phyloP scores from a whole-genome alignment of 2,888 invertebrate species.

The Cryptus viduatorius region DNA sequence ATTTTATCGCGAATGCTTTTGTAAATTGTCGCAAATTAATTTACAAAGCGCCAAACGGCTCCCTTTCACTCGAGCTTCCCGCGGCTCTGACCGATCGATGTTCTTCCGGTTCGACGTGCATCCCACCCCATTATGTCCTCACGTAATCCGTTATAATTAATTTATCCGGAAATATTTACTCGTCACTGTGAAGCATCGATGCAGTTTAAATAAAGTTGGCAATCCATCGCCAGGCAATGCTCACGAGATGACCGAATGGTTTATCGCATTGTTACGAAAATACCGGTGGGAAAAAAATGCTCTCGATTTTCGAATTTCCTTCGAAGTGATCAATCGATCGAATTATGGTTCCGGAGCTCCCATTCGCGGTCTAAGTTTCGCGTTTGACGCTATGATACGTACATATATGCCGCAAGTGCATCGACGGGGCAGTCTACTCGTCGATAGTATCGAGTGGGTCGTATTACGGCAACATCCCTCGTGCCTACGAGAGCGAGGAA shows the following conservation, averaged over 20 bases:
- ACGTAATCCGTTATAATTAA: conserved; percentile 55
- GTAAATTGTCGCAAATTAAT: too few species aligned
- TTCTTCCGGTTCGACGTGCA: conserved; percentile 29
- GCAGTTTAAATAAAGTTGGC: background rate
- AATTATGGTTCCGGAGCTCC: background rate
- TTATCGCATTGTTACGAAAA: too few species aligned
- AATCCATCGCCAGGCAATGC: too few species aligned
- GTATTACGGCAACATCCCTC: conserved; percentile 30
- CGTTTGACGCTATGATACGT: background rate
- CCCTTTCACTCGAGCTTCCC: background rate
- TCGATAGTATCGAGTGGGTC: conserved; percentile 31
- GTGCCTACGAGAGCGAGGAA: conserved; percentile 17
- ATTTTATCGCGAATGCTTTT: too few species aligned
- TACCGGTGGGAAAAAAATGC: too few species aligned
- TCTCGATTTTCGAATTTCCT: too few species aligned
- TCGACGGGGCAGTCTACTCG: conserved; percentile 9
- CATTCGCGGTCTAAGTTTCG: background rate
- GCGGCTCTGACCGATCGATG: conserved; percentile 29
- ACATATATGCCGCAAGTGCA: background rate
- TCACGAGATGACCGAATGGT: too few species aligned
- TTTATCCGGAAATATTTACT: conserved; percentile 33
- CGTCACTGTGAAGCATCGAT: background rate
- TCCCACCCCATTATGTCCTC: conserved; percentile 28
- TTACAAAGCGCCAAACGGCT: too few species aligned
- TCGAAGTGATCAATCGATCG: background rate